Percentiles rank a stretch among this genome's conserved stretches.
Conservation (phyloP, 2,797 vertebrate species). For the Neopelma chrysocephalum region DNA sequence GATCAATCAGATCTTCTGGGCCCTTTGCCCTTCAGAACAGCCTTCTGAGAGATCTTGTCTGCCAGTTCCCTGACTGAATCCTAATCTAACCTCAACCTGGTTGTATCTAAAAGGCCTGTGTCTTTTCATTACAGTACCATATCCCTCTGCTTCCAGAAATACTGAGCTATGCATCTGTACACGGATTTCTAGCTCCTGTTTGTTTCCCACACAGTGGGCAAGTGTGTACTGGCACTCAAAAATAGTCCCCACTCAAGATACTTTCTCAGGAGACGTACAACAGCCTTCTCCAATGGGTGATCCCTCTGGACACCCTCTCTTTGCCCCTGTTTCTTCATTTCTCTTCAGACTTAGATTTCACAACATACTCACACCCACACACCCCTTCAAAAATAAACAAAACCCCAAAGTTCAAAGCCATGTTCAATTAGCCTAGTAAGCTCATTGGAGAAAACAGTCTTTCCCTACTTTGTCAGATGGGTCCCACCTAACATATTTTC, state of each 20-base stretch:
- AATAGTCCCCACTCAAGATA: neutral
- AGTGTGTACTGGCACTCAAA: neutral
- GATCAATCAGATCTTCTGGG: neutral
- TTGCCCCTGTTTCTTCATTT: neutral
- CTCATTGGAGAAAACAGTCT: neutral
- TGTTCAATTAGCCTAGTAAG: neutral
- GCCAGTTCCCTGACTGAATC: neutral
- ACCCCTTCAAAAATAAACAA: neutral
- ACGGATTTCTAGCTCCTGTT: neutral
- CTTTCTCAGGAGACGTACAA: neutral
- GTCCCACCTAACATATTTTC: neutral
- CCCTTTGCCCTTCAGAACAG: neutral
- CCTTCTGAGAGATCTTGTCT: neutral
- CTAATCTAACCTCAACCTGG: neutral
- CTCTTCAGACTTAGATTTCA: neutral
- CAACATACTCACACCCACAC: rapidly evolving
- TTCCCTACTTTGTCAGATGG: neutral
- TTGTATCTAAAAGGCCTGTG: too few relatives aligned
- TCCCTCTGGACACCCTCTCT: neutral
- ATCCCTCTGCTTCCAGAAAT: neutral
- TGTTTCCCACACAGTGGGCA: neutral
- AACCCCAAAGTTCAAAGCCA: neutral
- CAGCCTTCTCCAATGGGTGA: neutral
- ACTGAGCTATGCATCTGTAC: rapidly evolving
- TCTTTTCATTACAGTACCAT: neutral